A percentile compares a stretch with the other conserved stretches of the same genome.
Evolutionary conservation across 2,888 invertebrate genomes (phyloP).

Genomic region (Timema podura): DNA sequence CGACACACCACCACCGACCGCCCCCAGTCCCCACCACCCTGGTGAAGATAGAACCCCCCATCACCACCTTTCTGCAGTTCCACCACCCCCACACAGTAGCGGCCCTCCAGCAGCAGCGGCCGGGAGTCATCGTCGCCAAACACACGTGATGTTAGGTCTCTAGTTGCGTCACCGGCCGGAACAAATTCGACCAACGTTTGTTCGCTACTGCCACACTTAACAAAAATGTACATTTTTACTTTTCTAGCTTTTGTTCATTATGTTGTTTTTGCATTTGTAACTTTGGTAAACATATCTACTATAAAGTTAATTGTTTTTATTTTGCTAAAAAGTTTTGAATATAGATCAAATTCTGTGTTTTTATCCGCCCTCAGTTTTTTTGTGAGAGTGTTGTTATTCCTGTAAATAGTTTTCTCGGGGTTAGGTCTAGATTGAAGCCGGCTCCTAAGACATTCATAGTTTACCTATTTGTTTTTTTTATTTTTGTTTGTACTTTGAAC

Average conservation of each 20-base stretch:
- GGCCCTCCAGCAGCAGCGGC: constrained; percentile 63
- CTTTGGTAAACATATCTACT: no score
- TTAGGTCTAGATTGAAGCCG: no score
- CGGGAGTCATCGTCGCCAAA: constrained; percentile 87
- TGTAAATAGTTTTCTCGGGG: no score
- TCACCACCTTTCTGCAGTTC: constrained; percentile 44
- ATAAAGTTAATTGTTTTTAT: not conserved
- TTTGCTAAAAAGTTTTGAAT: not conserved
- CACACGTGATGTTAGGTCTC: constrained; percentile 61
- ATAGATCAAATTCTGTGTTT: no score
- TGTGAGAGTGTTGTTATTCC: no score
- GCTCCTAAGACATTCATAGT: no score
- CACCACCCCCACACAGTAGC: constrained; percentile 33
- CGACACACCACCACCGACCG: constrained; percentile 37
- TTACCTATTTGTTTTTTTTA: no score
- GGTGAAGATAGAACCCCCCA: constrained; percentile 58
- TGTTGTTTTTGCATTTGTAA: no score
- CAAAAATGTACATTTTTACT: no score
- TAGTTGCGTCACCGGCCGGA: not conserved
- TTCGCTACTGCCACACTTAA: not conserved
- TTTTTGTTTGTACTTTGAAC: no score
- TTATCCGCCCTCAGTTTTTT: no score
- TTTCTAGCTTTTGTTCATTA: no score
- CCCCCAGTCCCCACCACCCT: constrained; percentile 25
- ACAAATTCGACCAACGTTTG: not conserved